A percentile compares a stretch with the other conserved stretches of the same genome.
Conservation (phyloP, 2,113 vertebrate genomes). For the Dipodomys stephensi region DNA sequence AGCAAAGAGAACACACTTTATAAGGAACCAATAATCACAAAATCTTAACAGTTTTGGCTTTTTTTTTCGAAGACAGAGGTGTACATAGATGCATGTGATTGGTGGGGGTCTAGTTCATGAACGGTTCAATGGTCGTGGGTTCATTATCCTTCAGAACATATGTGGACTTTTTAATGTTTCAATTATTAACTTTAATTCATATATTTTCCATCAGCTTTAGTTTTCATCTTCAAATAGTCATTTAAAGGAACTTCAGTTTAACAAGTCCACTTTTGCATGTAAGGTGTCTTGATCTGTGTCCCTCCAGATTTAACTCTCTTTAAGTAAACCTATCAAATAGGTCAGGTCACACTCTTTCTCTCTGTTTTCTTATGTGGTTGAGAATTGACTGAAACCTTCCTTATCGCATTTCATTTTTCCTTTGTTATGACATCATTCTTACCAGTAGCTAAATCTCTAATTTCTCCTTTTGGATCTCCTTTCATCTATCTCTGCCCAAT, state of each 20-base stretch:
- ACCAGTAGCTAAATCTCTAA: neutral
- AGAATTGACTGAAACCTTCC: neutral
- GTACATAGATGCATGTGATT: neutral
- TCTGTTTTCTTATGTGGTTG: neutral
- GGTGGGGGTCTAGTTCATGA: neutral
- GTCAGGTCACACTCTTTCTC: neutral
- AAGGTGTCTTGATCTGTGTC: too few relatives aligned
- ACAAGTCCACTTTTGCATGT: too few relatives aligned
- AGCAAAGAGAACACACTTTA: neutral
- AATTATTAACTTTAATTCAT: neutral
- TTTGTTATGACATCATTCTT: neutral
- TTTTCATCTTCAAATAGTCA: too few relatives aligned
- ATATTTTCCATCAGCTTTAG: too few relatives aligned
- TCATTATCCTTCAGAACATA: constrained; percentile 16
- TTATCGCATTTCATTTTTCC: neutral
- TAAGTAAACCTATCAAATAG: neutral
- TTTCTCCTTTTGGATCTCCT: neutral
- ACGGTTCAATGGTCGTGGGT: neutral
- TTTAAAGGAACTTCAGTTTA: too few relatives aligned
- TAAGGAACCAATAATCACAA: neutral
- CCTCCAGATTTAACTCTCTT: neutral
- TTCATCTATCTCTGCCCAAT: neutral
- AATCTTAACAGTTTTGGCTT: neutral
- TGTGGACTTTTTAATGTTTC: neutral
- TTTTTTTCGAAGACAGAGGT: constrained; percentile 21